Percentiles rank a stretch among this genome's conserved stretches.
Conservation (phyloP, 2,797 vertebrate genomes). For the Simalia tracyae region DNA sequence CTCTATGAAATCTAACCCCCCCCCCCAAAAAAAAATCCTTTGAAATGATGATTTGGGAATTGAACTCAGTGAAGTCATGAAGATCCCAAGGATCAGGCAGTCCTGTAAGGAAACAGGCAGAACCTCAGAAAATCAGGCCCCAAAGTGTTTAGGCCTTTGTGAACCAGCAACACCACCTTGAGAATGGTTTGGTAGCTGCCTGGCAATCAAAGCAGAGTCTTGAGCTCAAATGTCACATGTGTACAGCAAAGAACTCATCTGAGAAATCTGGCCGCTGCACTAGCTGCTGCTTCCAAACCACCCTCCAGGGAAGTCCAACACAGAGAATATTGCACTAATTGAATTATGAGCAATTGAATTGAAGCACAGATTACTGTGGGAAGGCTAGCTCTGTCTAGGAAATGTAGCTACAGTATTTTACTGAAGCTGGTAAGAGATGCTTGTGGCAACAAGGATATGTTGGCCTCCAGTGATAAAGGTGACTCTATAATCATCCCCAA, state of each 20-base stretch:
- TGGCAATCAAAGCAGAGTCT: background rate
- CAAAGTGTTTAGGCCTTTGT: background rate
- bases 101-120: background rate
- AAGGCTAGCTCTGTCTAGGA: background rate
- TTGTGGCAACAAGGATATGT: background rate
- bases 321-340: background rate
- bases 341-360: background rate
- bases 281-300: background rate
- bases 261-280: background rate
- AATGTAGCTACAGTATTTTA: background rate
- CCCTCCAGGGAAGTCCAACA: background rate
- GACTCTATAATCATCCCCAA: background rate
- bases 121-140: no score
- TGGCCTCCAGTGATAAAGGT: background rate
- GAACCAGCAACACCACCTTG: background rate
- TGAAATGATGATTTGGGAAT: background rate
- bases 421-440: background rate
- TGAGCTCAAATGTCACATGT: background rate
- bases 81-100: background rate
- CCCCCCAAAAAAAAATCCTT: background rate
- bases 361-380: background rate
- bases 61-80: background rate
- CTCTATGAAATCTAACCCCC: background rate
- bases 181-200: background rate
- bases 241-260: background rate